Evolutionary conservation across 2,113 vertebrate species (phyloP).

Genomic region (Ovibos moschatus): DNA sequence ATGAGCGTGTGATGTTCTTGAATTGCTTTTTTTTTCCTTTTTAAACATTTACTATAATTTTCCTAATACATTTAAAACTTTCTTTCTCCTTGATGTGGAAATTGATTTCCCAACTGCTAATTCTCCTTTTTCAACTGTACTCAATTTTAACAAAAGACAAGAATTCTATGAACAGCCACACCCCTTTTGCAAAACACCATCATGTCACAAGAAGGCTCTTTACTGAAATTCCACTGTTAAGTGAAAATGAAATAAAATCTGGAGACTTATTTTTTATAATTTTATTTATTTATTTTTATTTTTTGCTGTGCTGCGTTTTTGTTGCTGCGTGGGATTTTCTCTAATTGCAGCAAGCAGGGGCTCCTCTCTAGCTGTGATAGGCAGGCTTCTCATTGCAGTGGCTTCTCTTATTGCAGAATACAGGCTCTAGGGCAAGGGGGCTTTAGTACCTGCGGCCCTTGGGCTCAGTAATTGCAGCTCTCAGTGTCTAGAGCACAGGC

Average conservation of each 20-base stretch:
- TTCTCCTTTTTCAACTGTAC: not conserved
- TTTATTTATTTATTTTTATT: not conserved
- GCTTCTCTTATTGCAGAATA: not conserved
- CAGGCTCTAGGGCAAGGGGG: not conserved
- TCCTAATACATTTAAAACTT: not conserved
- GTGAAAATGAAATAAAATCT: not conserved
- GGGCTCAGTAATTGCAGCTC: not conserved
- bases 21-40: not conserved
- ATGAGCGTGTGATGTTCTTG: not conserved
- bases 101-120: slow-evolving; percentile 4
- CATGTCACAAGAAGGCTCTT: not conserved
- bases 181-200: not conserved
- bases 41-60: not conserved
- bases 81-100: slow-evolving; percentile 3
- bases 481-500: not conserved
- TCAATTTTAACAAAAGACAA: not conserved
- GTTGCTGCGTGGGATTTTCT: not conserved
- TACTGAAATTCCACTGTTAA: not conserved
- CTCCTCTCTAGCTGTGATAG: not conserved
- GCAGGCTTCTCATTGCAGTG: not conserved
- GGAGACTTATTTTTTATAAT: not conserved
- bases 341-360: not conserved
- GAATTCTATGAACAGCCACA: not conserved
- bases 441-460: not conserved
- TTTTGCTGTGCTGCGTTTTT: not conserved